Base-by-base conservation (phyloP, 1,140 invertebrate genomes). In the Mesaphorura yosii region DNA sequence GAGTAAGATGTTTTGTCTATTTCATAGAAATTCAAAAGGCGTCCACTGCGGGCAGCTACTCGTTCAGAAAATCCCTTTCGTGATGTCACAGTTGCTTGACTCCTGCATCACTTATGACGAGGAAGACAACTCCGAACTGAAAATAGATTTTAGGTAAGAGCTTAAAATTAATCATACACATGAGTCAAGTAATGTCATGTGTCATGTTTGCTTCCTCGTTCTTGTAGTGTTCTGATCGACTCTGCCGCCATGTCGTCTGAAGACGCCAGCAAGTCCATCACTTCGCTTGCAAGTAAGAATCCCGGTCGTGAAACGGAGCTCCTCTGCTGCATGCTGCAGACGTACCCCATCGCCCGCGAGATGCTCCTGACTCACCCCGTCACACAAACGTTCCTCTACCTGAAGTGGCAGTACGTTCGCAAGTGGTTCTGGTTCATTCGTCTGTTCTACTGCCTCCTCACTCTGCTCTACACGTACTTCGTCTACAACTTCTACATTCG, bases 91-190 rank as follows among this genome's bases (percentile, higher is more conserved):
- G 17, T 48, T 50, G 29, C 40, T 56, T 10, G 54, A 56, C 22
- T 27, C 37, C 45, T 34, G 48, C 17, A 49, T 56, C 23, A 2
- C 27, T 22, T 50, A 46, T 31, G 47, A 55, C n/a, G 25, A 28
- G 14, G n/a, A 44, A 6, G 54, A 56, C 19, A 45, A 50, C 26
- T 56, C 54, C 17, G 51, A 51, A 22, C 19, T 56, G 22, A 51
- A 25, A 45, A 6, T 56, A n/a, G 54, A 56, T 46, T 56, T 56
- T 20, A 20, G 42, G 53, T 55, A 22, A 46, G 46, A 29, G 31
- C 6, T 39, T 7, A 27, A 12, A n/a, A n/a, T n/a, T n/a, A n/a
- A n/a, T n/a, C n/a, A n/a, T n/a, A n/a, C n/a, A n/a, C n/a, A n/a
- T n/a, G n/a, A n/a, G n/a, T n/a, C n/a, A n/a, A n/a, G n/a, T n/a